Evolutionary conservation across 2,113 vertebrate species (phyloP), one percentile per base, ranked within the genome.

Genomic region (Strix aluco): DNA sequence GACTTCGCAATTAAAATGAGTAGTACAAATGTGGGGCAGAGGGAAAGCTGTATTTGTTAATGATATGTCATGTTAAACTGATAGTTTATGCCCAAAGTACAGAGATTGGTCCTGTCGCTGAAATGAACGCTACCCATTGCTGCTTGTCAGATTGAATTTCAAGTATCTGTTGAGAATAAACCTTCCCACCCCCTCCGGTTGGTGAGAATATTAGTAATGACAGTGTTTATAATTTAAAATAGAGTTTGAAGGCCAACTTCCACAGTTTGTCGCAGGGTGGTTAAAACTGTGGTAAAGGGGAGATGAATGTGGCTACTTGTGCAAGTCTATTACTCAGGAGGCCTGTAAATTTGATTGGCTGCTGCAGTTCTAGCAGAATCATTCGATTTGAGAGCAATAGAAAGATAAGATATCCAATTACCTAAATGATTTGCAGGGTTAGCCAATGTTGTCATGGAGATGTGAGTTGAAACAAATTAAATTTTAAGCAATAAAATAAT

Each of bases 391-490:
- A 98, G 98, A 98, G 98, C 98, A 98, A 98, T 98, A 98, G 98
- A 98, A 98, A 98, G 98, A 99, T 98, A 98, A 99, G 98, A 98
- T 98, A 98, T 98, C 98, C 98, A 98, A 98, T 99, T 99, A 99
- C 98, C 96, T 97, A 98, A 98, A 98, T 98, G 98, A 98, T 99
- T 98, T 98, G 98, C 98, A 98, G 98, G 98, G 98, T 98, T 98
- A 98, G 98, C 97, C 98, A 98, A 92, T 51, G 98, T 99, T 98
- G 98, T 98, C 98, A 99, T 99, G 98, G 98, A 98, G 98, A 99
- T 46, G 26, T 4, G 91, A 98, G 98, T 98, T 98, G 97, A 98
- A 99, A 98, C 98, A 99, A 99, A 99, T 99, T 98, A 98, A 98
- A 98, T 99, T 98, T 98, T 98, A 98, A 98, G 98, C 98, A 98